Conservation (phyloP, 1,140 invertebrate species). For the Thaumatotibia leucotreta region DNA sequence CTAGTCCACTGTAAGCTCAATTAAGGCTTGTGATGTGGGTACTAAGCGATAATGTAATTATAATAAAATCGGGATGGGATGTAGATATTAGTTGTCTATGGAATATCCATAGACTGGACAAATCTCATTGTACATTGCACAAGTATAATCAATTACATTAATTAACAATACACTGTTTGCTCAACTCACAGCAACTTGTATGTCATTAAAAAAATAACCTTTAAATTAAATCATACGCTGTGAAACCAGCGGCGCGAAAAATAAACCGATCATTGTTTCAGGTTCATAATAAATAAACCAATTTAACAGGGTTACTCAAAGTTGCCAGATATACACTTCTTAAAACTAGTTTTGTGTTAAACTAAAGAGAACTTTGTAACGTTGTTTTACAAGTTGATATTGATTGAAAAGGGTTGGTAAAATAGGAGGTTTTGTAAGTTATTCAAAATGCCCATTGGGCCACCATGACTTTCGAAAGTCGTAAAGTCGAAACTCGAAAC, state of each 20-base stretch:
- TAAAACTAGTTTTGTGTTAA: neutral
- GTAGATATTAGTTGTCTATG: too few relatives aligned
- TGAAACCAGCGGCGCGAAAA: neutral
- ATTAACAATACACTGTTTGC: too few relatives aligned
- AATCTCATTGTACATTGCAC: too few relatives aligned
- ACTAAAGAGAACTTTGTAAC: neutral
- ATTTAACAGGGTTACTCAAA: slow-evolving; percentile 59
- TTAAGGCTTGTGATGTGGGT: too few relatives aligned
- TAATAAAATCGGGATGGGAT: too few relatives aligned
- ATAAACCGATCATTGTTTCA: neutral
- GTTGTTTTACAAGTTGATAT: neutral
- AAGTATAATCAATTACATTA: too few relatives aligned
- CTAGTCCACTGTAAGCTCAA: too few relatives aligned
- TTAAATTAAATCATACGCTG: neutral
- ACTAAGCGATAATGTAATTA: too few relatives aligned
- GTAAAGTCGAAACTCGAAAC: too few relatives aligned
- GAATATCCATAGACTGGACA: too few relatives aligned
- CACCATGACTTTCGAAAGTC: too few relatives aligned
- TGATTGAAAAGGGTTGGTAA: neutral
- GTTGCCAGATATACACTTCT: neutral
- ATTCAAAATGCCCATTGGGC: neutral
- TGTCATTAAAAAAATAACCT: neutral
- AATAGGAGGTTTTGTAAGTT: neutral
- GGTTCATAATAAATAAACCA: slow-evolving; percentile 28
- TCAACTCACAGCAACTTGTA: neutral